phyloP scores from a whole-genome alignment of 2,113 vertebrate species.

The Notiomystis cincta region DNA sequence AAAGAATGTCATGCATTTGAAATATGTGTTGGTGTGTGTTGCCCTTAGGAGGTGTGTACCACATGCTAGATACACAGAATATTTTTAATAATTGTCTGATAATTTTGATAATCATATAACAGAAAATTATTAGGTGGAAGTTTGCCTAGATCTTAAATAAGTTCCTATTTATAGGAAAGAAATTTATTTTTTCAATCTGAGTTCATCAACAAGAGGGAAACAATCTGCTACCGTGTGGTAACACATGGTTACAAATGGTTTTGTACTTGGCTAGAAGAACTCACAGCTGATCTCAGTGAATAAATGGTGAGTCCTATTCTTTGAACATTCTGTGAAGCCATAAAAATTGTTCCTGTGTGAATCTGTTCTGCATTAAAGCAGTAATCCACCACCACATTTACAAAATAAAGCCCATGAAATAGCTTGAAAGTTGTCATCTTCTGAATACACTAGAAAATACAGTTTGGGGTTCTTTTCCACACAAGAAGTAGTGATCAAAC shows the following conservation, averaged over 20 bases:
- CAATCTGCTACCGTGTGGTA: not conserved
- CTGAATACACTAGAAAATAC: not conserved
- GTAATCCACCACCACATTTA: not conserved
- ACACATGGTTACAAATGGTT: not conserved
- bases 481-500: not conserved
- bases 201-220: not conserved
- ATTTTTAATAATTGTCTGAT: not conserved
- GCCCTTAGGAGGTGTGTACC: not conserved
- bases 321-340: not conserved
- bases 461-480: not conserved
- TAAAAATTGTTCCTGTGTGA: not conserved
- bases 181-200: not conserved
- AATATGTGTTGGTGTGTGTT: constrained; percentile 34
- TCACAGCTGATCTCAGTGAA: not conserved
- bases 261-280: not conserved
- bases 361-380: not conserved
- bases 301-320: not conserved
- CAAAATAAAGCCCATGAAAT: not conserved
- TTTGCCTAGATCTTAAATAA: not conserved
- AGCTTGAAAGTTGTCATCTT: not conserved
- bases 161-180: not conserved
- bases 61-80: not conserved
- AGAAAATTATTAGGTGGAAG: not conserved
- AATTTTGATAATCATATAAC: not conserved
- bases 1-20: constrained; percentile 48